Base-by-base conservation (phyloP, 2,113 vertebrate species). In the Pteropus alecto region DNA sequence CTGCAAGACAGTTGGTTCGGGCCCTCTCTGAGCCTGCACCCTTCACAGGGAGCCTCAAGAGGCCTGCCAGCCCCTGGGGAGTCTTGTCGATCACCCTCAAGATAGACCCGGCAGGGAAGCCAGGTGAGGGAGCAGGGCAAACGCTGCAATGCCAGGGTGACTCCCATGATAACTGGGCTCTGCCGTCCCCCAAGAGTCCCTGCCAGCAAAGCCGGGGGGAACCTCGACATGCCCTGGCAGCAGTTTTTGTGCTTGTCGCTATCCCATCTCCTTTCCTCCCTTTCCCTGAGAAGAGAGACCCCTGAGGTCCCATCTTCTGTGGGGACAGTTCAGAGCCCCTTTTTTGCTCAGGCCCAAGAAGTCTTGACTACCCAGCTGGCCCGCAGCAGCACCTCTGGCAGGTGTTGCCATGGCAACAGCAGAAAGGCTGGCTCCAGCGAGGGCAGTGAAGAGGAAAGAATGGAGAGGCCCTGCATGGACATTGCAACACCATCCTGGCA, bases 381-480 rank as follows among this genome's bases (percentile, higher is more conserved):
- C 96, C 87, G 82, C 43, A 68, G 93, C 85, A 76, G 70, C 33
- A 19, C 97, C 93, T 93, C 60, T 30, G 77, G 94, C 86, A 73
- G 67, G 24, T 0, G 74, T 98, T 89, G 48, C 92, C 90, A 94
- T 97, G 96, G 91, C 83, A 96, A 96, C 94, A 16, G 65, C 13
- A 12, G 73, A 68, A 33, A 14, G 77, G 43, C 68, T 48, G 68
- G 28, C 54, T 79, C 60, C 58, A 38, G 19, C 8, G 4, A 54
- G 68, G 78, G 35, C 90, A 51, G 60, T n/a, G 9, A 15, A 43
- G 51, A 82, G 21, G 77, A 70, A 56, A 61, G 63, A 71, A 46
- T 46, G 43, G 28, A 91, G 38, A 70, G 46, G 81, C 85, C 54
- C 24, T 3, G 2, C 8, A 2, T 61, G 65, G 46, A 38, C 6